phyloP scores from a whole-genome alignment of 1,140 invertebrate genomes.

The Cephus cinctus region DNA sequence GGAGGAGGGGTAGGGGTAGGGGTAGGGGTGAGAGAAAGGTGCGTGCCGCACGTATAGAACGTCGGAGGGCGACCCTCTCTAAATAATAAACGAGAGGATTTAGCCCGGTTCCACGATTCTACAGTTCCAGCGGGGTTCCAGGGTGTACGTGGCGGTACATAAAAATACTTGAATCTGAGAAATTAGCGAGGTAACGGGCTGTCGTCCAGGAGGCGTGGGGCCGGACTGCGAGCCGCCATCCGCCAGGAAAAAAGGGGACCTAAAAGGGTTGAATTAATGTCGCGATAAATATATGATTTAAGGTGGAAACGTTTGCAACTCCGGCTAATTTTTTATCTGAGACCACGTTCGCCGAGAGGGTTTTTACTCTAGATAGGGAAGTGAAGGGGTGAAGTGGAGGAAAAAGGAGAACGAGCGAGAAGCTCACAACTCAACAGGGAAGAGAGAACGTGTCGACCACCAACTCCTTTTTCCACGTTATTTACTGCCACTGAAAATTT shows the following conservation, averaged over 20 bases:
- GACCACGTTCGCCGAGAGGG: slow-evolving; percentile 33
- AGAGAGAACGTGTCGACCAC: not conserved
- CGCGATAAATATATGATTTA: slow-evolving; percentile 60
- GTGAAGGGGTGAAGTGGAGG: slow-evolving; percentile 14
- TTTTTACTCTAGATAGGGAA: slow-evolving; percentile 25
- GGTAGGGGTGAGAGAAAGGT: not conserved
- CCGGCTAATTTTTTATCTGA: slow-evolving; percentile 59
- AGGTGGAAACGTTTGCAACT: slow-evolving; percentile 57
- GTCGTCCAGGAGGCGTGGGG: slow-evolving; percentile 25
- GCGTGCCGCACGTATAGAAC: not conserved
- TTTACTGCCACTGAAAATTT: slow-evolving; percentile 50
- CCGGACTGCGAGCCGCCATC: slow-evolving; percentile 11
- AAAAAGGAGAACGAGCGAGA: not conserved
- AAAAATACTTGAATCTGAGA: slow-evolving; percentile 60
- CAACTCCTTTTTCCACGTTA: slow-evolving; percentile 24
- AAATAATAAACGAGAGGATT: slow-evolving; percentile 59
- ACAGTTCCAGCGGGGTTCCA: not conserved
- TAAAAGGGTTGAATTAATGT: slow-evolving; percentile 60
- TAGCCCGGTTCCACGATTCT: slow-evolving; percentile 25
- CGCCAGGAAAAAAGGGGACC: slow-evolving; percentile 47
- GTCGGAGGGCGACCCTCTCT: slow-evolving; percentile 32
- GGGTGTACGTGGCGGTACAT: slow-evolving; percentile 39
- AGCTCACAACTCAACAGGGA: not conserved
- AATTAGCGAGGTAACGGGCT: slow-evolving; percentile 54
- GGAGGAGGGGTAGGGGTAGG: not conserved